These are phyloP conservation scores for Papilio protenor DNA, from an alignment of 2,888 invertebrate species.

Conservation along the genomic window DNA sequence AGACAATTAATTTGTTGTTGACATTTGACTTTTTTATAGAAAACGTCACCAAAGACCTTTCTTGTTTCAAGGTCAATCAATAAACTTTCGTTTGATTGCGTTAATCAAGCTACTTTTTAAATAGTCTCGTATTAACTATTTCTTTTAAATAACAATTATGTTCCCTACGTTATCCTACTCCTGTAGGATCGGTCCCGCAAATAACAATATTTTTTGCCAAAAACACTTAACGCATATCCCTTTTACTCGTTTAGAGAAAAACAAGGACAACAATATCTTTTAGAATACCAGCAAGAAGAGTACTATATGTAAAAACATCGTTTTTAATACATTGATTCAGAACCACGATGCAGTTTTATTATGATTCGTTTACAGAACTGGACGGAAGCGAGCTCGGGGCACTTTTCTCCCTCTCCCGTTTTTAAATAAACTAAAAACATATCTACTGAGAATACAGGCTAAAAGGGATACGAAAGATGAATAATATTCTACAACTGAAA, in stretches of 20 bases:
- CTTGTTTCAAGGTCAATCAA: neutral
- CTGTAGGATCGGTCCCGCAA: no score
- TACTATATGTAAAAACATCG: neutral
- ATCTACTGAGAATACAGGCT: slow-evolving; percentile 9
- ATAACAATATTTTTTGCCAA: no score
- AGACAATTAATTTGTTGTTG: neutral
- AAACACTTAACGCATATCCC: no score
- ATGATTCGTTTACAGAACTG: slow-evolving; percentile 40
- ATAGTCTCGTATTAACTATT: neutral
- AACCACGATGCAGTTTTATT: slow-evolving; percentile 36
- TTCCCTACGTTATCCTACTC: no score
- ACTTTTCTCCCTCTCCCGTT: slow-evolving; percentile 31
- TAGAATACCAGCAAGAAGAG: neutral
- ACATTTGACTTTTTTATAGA: slow-evolving; percentile 6
- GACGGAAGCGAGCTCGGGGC: slow-evolving; percentile 36
- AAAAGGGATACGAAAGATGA: slow-evolving; percentile 29
- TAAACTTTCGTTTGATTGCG: neutral
- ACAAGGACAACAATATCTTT: neutral
- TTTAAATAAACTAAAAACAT: slow-evolving; percentile 42
- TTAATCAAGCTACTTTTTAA: neutral
- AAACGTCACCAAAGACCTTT: neutral
- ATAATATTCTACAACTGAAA: slow-evolving; percentile 24
- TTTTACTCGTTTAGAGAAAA: no score
- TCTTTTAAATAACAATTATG: no score
- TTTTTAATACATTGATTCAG: slow-evolving; percentile 31